These are phyloP conservation scores for Drosophila nr. medialis DNA, from an alignment of 2,888 invertebrate genomes.

Conservation along the genomic window DNA sequence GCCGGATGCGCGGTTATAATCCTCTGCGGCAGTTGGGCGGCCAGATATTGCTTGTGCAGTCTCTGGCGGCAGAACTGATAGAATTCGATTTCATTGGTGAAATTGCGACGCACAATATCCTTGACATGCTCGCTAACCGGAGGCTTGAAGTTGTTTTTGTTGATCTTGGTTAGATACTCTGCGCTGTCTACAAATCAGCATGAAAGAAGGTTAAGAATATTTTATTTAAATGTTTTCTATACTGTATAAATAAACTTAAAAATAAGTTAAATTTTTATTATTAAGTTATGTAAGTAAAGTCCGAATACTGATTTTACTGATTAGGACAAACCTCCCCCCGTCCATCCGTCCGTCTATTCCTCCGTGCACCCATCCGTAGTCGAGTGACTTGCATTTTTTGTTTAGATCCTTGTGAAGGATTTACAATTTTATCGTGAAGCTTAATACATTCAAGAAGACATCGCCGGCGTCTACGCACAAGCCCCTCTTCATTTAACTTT, in stretches of 20 bases:
- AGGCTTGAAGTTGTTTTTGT: constrained; percentile 94
- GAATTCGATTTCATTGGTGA: constrained; percentile 95
- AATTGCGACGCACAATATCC: constrained; percentile 93
- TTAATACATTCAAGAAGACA: not conserved
- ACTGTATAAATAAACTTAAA: too few relatives aligned
- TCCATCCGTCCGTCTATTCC: too few relatives aligned
- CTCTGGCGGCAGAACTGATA: constrained; percentile 95
- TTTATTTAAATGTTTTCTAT: not conserved
- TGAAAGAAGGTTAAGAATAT: not conserved
- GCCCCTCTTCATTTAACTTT: not conserved
- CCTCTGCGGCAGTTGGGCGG: constrained; percentile 86
- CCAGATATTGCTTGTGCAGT: constrained; percentile 91
- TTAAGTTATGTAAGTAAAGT: too few relatives aligned
- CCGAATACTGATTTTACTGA: too few relatives aligned
- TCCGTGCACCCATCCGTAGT: not conserved
- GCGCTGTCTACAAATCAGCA: constrained; percentile 87
- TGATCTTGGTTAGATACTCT: constrained; percentile 91
- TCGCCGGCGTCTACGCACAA: not conserved
- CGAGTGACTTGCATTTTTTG: not conserved
- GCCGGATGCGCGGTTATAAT: constrained; percentile 62
- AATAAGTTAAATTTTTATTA: too few relatives aligned
- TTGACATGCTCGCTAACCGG: constrained; percentile 94
- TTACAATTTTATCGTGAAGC: not conserved
- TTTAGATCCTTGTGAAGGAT: not conserved
- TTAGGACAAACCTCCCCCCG: too few relatives aligned